Conservation (phyloP, 2,888 invertebrate genomes). For the Plebejus melissa region DNA sequence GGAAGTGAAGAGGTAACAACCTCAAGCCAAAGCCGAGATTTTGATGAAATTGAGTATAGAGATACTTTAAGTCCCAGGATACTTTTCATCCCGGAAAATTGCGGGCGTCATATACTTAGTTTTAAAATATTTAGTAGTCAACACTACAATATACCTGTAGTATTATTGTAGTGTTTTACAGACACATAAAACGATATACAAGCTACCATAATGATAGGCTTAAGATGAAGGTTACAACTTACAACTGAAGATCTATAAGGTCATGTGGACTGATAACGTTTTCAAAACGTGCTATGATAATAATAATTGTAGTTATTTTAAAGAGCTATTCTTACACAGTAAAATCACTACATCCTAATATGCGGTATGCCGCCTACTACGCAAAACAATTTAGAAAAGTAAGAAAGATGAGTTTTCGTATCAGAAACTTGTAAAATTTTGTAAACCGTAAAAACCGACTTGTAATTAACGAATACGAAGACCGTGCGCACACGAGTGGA, state of each 20-base stretch:
- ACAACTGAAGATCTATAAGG: conserved; percentile 2
- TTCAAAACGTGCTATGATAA: background rate
- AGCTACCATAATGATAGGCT: background rate
- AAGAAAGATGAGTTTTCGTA: too few species aligned
- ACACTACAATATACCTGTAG: background rate
- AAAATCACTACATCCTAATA: background rate
- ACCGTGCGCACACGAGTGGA: conserved; percentile 26
- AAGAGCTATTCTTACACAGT: background rate
- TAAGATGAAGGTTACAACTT: conserved; percentile 5
- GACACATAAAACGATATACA: background rate
- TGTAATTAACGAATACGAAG: conserved; percentile 3
- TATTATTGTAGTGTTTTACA: background rate
- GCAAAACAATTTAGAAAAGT: too few species aligned
- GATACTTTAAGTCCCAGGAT: too few species aligned
- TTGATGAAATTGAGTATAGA: too few species aligned
- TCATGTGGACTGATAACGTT: background rate
- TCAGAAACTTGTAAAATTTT: too few species aligned
- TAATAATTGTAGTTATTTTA: background rate
- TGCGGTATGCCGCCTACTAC: too few species aligned
- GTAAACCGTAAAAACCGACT: background rate
- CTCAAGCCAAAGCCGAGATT: too few species aligned
- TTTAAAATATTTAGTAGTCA: too few species aligned
- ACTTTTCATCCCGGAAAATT: too few species aligned
- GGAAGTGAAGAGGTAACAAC: too few species aligned
- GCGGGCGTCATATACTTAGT: too few species aligned